A percentile compares a stretch with the other conserved stretches of the same genome.
Evolutionary conservation across 2,113 vertebrate genomes (phyloP).

Genomic region (Acanthisitta chloris): DNA sequence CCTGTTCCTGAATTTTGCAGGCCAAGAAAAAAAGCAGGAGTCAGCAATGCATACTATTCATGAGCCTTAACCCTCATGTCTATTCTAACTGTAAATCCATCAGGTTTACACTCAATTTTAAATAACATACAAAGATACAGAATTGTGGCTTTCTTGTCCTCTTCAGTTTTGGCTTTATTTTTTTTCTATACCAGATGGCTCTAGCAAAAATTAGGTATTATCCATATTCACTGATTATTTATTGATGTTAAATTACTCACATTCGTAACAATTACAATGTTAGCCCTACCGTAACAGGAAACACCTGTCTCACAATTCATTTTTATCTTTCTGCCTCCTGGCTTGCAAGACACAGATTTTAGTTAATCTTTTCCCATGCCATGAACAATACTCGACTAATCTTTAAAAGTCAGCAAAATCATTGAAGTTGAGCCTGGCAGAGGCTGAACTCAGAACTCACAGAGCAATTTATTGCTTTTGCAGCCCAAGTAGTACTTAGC

Average conservation of each 20-base stretch:
- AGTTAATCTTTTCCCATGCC: neutral
- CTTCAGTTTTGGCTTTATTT: neutral
- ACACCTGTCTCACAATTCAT: neutral
- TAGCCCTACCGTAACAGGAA: slow-evolving; percentile 3
- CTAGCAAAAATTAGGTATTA: neutral
- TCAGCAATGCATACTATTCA: neutral
- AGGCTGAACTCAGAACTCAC: neutral
- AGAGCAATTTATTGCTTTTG: neutral
- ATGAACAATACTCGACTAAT: neutral
- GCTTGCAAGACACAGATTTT: neutral
- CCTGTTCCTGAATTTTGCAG: neutral
- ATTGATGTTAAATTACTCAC: slow-evolving; percentile 14
- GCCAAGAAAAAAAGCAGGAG: neutral
- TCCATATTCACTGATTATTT: neutral
- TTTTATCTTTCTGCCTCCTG: slow-evolving; percentile 7
- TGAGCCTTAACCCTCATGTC: neutral
- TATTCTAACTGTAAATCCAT: neutral
- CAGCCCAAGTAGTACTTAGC: neutral
- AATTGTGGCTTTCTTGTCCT: neutral
- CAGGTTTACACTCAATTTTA: neutral
- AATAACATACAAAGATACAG: neutral
- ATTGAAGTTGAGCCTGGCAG: neutral
- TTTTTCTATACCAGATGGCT: neutral
- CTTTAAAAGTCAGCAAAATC: slow-evolving; percentile 19
- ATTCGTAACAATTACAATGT: slow-evolving; percentile 27